A percentile compares a stretch with the other conserved stretches of the same genome.
Evolutionary conservation across 2,113 vertebrate genomes (phyloP).

Genomic region (Prolemur simus): DNA sequence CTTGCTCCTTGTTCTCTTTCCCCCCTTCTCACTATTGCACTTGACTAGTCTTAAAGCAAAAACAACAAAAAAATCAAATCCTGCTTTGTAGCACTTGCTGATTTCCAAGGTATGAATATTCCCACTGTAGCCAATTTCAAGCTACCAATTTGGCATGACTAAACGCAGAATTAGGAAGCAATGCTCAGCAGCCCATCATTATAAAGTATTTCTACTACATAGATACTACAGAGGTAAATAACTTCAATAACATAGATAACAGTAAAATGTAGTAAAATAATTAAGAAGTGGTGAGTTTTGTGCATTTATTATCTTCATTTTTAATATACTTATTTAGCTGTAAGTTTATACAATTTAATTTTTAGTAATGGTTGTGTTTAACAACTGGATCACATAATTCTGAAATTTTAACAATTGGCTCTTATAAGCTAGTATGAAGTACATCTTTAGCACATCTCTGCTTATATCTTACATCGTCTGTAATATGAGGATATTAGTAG

Average conservation of each 20-base stretch:
- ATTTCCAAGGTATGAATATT: too few species aligned
- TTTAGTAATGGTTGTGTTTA: neutral
- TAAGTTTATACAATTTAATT: neutral
- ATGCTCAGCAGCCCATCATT: neutral
- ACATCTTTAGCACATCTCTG: neutral
- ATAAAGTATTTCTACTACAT: neutral
- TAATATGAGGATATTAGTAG: neutral
- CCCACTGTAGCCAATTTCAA: neutral
- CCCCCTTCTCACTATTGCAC: too few species aligned
- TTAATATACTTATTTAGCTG: neutral
- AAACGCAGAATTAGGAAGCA: neutral
- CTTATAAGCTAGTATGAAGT: neutral
- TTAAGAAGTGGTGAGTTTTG: neutral
- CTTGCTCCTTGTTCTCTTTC: too few species aligned
- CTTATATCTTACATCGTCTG: neutral
- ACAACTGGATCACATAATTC: neutral
- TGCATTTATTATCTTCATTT: neutral
- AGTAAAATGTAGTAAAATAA: neutral
- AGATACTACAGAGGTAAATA: neutral
- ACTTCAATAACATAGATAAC: neutral
- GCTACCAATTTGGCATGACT: neutral
- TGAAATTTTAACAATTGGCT: neutral
- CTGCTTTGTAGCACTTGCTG: too few species aligned
- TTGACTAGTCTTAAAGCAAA: too few species aligned
- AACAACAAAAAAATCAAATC: too few species aligned